These are phyloP conservation scores for Bufo gargarizans DNA, from an alignment of 2,113 vertebrate genomes.

Conservation along the genomic window DNA sequence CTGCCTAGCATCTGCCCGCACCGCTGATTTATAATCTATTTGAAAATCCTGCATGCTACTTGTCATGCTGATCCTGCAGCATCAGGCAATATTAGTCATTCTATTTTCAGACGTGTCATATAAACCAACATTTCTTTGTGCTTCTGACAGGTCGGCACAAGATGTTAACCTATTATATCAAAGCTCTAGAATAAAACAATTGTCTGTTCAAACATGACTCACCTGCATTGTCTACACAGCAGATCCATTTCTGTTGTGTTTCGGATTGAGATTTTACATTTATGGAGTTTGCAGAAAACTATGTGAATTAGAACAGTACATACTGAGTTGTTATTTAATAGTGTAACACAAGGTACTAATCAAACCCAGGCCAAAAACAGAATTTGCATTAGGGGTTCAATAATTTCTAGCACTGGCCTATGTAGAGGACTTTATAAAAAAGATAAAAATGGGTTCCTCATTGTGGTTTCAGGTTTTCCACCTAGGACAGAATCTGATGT, in stretches of 20 bases:
- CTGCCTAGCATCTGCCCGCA: background rate
- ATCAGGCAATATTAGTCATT: conserved; percentile 35
- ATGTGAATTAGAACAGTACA: background rate
- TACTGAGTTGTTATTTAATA: background rate
- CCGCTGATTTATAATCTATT: conserved; percentile 8
- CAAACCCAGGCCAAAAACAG: no score
- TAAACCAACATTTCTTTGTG: conserved; percentile 28
- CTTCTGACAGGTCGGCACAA: conserved; percentile 19
- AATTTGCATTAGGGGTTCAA: no score
- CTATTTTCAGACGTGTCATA: conserved; percentile 33
- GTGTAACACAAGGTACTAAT: no score
- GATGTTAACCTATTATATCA: conserved; percentile 42
- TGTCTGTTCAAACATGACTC: conserved; percentile 7
- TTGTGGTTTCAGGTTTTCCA: no score
- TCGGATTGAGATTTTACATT: background rate
- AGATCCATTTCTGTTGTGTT: background rate
- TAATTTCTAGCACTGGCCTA: no score
- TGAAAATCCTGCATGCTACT: background rate
- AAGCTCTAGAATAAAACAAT: conserved; percentile 17
- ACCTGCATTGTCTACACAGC: conserved; percentile 4
- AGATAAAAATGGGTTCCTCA: no score
- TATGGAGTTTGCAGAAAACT: background rate
- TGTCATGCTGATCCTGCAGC: conserved; percentile 38
- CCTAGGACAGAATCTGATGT: no score
- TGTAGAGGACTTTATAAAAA: no score